A percentile compares a stretch with the other conserved stretches of the same genome.
Conservation (phyloP, 2,888 invertebrate species). For the Macrophya alboannulata region DNA sequence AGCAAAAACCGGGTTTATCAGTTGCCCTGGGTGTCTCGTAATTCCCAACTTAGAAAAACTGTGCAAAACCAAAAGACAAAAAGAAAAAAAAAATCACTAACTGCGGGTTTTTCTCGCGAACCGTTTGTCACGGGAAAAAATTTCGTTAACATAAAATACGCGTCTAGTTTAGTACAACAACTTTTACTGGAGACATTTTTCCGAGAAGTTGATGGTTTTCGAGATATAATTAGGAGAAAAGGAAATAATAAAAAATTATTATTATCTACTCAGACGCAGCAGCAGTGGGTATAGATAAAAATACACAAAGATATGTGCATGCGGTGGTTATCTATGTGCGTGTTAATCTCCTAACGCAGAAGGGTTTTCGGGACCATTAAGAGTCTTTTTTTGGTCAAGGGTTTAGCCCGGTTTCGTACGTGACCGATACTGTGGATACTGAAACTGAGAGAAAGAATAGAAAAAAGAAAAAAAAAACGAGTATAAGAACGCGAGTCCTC, state of each 20-base stretch:
- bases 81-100: neutral
- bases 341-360: constrained; percentile 30
- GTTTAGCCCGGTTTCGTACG: constrained; percentile 21
- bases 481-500: neutral
- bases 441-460: neutral
- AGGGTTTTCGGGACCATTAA: constrained; percentile 31
- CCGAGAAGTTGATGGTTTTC: neutral
- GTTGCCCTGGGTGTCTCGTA: constrained; percentile 15
- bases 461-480: neutral
- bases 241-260: neutral
- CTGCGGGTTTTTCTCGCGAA: neutral
- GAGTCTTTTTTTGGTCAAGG: constrained; percentile 35
- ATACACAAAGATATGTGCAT: neutral
- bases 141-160: neutral
- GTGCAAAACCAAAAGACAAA: neutral
- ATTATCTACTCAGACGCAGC: neutral
- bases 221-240: neutral
- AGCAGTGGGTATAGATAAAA: neutral
- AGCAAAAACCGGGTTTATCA: constrained; percentile 37
- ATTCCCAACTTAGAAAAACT: neutral
- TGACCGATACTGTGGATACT: constrained; percentile 27
- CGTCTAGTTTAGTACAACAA: neutral
- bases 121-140: neutral
- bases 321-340: neutral
- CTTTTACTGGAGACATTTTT: neutral